phyloP scores from a whole-genome alignment of 1,140 invertebrate genomes.

The Euwallacea similis region DNA sequence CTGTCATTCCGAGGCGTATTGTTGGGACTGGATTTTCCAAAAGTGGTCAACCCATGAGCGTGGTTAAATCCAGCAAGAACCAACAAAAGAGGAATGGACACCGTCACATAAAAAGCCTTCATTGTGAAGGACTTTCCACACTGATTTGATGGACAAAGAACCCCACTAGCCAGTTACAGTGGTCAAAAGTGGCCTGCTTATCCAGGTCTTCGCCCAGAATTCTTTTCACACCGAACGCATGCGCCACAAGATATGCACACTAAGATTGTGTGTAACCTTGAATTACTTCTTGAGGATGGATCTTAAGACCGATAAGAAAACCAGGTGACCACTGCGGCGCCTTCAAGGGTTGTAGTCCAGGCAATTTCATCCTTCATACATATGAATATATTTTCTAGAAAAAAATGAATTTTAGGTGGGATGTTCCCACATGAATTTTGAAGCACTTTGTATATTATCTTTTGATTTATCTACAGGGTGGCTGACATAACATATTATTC shows the following conservation, averaged over 20 bases:
- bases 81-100: constrained; percentile 51
- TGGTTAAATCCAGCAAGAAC: constrained; percentile 53
- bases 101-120: constrained; percentile 53
- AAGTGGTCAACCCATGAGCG: constrained; percentile 52
- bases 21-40: constrained; percentile 48
- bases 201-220: constrained; percentile 1
- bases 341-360: constrained; percentile 30
- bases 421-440: too few species aligned
- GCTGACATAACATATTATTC: too few species aligned
- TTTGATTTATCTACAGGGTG: too few species aligned
- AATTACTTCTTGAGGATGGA: constrained; percentile 47
- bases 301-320: constrained; percentile 45
- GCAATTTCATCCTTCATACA: not conserved
- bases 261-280: constrained; percentile 37
- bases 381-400: too few species aligned
- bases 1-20: constrained; percentile 8
- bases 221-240: constrained; percentile 8
- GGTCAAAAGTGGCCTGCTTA: not conserved
- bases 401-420: too few species aligned
- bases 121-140: constrained; percentile 39
- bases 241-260: constrained; percentile 35
- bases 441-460: too few species aligned
- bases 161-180: constrained; percentile 4
- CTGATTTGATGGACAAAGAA: not conserved
- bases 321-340: constrained; percentile 43